Evolutionary conservation across 1,140 invertebrate species (phyloP).

Genomic region (Drosophila kanapiae): DNA sequence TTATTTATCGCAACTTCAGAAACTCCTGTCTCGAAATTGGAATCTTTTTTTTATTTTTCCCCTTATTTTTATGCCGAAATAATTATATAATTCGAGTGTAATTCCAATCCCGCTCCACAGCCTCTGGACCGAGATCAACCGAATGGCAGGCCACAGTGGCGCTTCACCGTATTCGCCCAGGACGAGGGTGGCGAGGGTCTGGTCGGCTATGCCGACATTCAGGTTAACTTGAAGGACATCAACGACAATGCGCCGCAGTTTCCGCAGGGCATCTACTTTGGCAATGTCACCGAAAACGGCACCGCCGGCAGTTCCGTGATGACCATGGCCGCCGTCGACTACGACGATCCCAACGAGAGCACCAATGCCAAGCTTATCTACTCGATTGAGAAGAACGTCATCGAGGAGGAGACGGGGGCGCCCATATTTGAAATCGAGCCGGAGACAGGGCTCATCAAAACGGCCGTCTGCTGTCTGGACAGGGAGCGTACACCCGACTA

Average conservation of each 20-base stretch:
- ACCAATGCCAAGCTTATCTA: constrained; percentile 88
- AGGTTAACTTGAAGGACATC: constrained; percentile 90
- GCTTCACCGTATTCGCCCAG: constrained; percentile 91
- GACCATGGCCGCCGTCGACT: constrained; percentile 90
- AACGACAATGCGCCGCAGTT: constrained; percentile 93
- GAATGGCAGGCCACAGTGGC: constrained; percentile 89
- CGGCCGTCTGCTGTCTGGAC: constrained; percentile 88
- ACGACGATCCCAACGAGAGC: constrained; percentile 89
- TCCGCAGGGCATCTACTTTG: constrained; percentile 87
- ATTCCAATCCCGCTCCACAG: constrained; percentile 62
- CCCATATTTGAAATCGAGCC: constrained; percentile 89
- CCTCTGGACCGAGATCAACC: constrained; percentile 91
- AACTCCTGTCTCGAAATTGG: not conserved
- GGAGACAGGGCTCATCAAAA: constrained; percentile 88
- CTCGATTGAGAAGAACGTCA: constrained; percentile 90
- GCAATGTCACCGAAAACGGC: constrained; percentile 89
- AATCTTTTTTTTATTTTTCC: not conserved
- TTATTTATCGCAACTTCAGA: too few relatives aligned
- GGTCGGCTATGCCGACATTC: constrained; percentile 91
- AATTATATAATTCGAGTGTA: not conserved
- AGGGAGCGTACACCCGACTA: constrained; percentile 89
- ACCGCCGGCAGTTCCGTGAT: constrained; percentile 89
- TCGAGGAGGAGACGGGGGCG: constrained; percentile 88
- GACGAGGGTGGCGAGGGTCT: constrained; percentile 90
- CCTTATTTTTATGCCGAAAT: not conserved